These are phyloP conservation scores for Theodoxus fluviatilis DNA, from an alignment of 2,888 invertebrate species.

Conservation along the genomic window DNA sequence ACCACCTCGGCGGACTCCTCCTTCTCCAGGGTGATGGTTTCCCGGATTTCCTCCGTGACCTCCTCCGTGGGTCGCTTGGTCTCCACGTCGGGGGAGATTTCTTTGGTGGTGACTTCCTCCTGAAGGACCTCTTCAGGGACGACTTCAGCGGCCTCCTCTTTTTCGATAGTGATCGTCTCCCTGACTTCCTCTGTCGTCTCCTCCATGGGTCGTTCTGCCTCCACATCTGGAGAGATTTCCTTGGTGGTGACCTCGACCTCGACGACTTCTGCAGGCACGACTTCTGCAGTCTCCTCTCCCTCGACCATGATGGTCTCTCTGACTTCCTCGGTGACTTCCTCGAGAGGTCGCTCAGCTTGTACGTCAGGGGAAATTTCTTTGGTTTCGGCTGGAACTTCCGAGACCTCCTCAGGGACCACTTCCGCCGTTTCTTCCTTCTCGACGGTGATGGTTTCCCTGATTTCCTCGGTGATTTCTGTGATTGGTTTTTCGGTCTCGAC, in stretches of 20 bases:
- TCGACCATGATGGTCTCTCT: constrained; percentile 33
- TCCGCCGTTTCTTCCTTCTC: constrained; percentile 22
- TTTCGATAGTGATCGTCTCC: constrained; percentile 24
- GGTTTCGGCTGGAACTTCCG: constrained; percentile 24
- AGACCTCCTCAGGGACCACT: constrained; percentile 27
- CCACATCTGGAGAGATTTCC: background rate
- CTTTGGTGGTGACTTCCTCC: constrained; percentile 16
- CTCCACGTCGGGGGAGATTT: constrained; percentile 29
- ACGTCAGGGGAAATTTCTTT: constrained; percentile 24
- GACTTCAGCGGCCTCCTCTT: constrained; percentile 31
- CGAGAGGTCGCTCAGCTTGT: constrained; percentile 21
- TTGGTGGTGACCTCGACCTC: background rate
- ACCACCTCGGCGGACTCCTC: too few species aligned
- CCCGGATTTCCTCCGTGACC: constrained; percentile 31
- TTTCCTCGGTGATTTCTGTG: constrained; percentile 30
- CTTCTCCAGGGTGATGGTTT: constrained; percentile 33
- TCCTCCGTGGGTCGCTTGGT: constrained; percentile 38
- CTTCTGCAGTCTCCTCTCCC: constrained; percentile 29
- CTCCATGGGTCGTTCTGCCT: constrained; percentile 34
- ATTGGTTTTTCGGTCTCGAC: constrained; percentile 29
- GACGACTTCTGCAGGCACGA: constrained; percentile 9
- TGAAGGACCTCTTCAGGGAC: constrained; percentile 9
- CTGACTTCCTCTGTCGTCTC: constrained; percentile 30
- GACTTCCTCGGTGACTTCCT: constrained; percentile 37
- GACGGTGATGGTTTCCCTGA: constrained; percentile 31